These are phyloP conservation scores for Aphelenchoides fujianensis DNA, from an alignment of 1,140 invertebrate species.

Conservation along the genomic window DNA sequence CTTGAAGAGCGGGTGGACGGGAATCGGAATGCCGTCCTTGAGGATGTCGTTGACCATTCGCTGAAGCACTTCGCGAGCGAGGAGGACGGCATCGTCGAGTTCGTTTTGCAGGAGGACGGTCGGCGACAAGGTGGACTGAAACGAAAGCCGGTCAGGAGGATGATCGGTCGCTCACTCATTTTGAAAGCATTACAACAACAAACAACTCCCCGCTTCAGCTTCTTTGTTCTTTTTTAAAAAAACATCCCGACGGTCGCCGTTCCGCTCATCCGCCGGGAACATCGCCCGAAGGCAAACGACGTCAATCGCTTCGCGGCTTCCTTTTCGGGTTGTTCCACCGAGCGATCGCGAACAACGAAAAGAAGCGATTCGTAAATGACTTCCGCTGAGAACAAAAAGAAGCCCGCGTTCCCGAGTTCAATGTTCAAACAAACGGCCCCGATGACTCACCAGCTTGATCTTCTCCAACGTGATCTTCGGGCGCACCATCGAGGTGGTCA, in stretches of 20 bases:
- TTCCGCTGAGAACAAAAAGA: no score
- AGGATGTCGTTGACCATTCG: conserved; percentile 61
- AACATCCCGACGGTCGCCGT: not conserved
- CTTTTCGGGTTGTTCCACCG: not conserved
- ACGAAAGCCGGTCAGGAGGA: not conserved
- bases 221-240: not conserved
- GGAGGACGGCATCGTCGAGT: conserved; percentile 58
- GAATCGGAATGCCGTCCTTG: conserved; percentile 59
- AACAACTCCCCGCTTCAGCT: not conserved
- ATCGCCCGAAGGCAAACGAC: conserved; percentile 1
- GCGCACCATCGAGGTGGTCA: conserved; percentile 50
- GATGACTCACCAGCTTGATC: conserved; percentile 45
- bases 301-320: not conserved
- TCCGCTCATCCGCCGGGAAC: not conserved
- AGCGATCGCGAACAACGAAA: not conserved
- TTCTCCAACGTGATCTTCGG: conserved; percentile 55
- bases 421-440: no score
- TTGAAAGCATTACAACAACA: conserved; percentile 23
- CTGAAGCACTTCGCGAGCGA: conserved; percentile 57
- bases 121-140: conserved; percentile 55
- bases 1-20: conserved; percentile 60
- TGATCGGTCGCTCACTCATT: not conserved
- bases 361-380: not conserved
- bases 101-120: conserved; percentile 55
- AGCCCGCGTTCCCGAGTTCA: no score